Base-by-base conservation (phyloP, 1,140 invertebrate genomes). In the Telenomus remus region DNA sequence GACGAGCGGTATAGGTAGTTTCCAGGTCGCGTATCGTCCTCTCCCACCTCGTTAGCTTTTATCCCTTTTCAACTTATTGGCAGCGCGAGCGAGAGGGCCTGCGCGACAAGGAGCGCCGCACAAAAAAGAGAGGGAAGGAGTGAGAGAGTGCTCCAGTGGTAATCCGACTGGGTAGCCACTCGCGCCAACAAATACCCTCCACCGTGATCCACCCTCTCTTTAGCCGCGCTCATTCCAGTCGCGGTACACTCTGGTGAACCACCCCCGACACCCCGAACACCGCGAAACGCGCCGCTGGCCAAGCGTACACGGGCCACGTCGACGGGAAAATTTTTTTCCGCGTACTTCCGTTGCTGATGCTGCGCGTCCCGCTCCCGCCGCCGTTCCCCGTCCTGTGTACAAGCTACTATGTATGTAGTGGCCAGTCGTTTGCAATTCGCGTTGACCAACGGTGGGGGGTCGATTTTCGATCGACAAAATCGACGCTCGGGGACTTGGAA, bases 121-220 rank as follows among this genome's bases (percentile, higher is more conserved):
- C 5, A 0, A n/a, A 34, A 61, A 33, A 54, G 71, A 69, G 60
- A 65, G 54, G 49, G 55, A 64, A 56, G 48, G 59, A 48, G 59
- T 39, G 69, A 64, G n/a, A n/a, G n/a, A n/a, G 59, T 69, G 60
- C 74, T 78, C 44, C 56, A 56, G 85, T 84, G 85, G 85, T 87
- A 87, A 87, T 87, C 87, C 85, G 86, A 87, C 85, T 87, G 87
- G 86, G 83, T 87, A 86, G 86, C 87, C 84, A 84, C 86, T 86
- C 85, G 84, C 85, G 85, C 86, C 85, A 85, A 87, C 85, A 87
- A 87, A 86, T 86, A 86, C 84, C 85, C 86, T 84, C 68, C 85
- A 83, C 80, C 85, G 81, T 85, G 82, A 81, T 79, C 82, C 82
- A 78, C 83, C 76, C 70, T 69, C 64, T 65, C 55, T 73, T 69